phyloP scores from a whole-genome alignment of 2,113 vertebrate genomes.

The Myiozetetes cayanensis region DNA sequence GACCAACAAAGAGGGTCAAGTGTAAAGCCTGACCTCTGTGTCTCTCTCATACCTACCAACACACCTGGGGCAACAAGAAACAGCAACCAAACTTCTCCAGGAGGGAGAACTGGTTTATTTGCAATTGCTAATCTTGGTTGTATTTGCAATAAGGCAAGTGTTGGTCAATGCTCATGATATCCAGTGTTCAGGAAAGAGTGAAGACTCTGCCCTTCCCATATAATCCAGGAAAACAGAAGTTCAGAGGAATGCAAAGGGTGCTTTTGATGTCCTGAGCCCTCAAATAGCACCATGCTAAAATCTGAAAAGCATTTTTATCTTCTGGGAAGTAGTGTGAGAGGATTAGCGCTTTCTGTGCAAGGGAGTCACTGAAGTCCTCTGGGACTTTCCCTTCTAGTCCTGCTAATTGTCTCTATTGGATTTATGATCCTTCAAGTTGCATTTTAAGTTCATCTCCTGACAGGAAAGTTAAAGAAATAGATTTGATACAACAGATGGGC shows the following conservation, averaged over 20 bases:
- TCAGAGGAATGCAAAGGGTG: not conserved
- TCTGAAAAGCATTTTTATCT: not conserved
- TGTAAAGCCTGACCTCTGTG: not conserved
- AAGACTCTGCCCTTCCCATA: not conserved
- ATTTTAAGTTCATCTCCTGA: not conserved
- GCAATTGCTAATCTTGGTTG: not conserved
- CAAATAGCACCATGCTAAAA: accelerated
- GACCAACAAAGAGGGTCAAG: not conserved
- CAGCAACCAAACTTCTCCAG: not conserved
- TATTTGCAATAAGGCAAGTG: not conserved
- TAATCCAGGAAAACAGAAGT: not conserved
- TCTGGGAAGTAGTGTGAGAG: not conserved
- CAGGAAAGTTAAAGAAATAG: not conserved
- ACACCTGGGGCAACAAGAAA: not conserved
- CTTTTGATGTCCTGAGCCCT: not conserved
- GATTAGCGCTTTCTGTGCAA: not conserved
- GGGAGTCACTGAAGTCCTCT: not conserved
- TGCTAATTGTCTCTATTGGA: not conserved
- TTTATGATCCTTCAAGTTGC: not conserved
- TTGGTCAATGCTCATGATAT: not conserved
- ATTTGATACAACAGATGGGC: not conserved
- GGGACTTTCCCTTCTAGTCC: not conserved
- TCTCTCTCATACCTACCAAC: not conserved
- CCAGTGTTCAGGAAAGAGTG: not conserved
- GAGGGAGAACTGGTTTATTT: not conserved